Evolutionary conservation across 1,140 invertebrate genomes (phyloP), one percentile per base, ranked within the genome.

Genomic region (Lasaia peninsularis): DNA sequence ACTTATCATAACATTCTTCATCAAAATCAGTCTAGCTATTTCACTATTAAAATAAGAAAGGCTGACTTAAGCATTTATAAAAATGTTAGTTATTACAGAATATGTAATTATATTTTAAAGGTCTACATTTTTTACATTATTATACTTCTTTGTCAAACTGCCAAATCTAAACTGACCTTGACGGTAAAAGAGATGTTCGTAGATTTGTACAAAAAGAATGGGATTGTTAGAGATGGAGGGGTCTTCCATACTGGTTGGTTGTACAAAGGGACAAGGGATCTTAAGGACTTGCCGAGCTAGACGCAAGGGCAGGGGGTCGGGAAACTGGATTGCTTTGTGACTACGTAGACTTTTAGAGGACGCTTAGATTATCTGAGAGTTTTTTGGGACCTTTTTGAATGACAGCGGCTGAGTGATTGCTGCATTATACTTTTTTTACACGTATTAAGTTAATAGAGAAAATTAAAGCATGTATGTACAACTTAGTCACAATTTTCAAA

Each of bases 231-330:
- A 53, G 34, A 28, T 49, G 48, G 20, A 61, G 54, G 60, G 73
- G 67, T 77, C 67, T 44, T 49, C 5, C 2, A 54, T 37, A 56
- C 44, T 75, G 73, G 78, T 57, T 58, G 66, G 65, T 68, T 62
- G 65, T 72, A 81, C 76, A 83, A 83, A 78, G 71, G 65, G 66
- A 64, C 62, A 71, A 83, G 78, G 74, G 78, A 74, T 69, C 80
- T 81, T 71, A 63, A 71, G 67, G 71, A 79, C 68, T 71, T 71
- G 78, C 75, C 68, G 71, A 72, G 78, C 78, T 83, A 84, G 80
- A 75, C 68, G 70, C 71, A 86, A 86, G 82, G 82, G 75, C 80
- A 76, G 71, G 71, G 77, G 82, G 80, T 78, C 78, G 75, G 60
- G 68, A 54, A 81, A 81, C 80, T 76, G 77, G 78, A 86, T 78